Evolutionary conservation across 2,113 vertebrate species (phyloP).

Genomic region (Melanerpes aurifrons): DNA sequence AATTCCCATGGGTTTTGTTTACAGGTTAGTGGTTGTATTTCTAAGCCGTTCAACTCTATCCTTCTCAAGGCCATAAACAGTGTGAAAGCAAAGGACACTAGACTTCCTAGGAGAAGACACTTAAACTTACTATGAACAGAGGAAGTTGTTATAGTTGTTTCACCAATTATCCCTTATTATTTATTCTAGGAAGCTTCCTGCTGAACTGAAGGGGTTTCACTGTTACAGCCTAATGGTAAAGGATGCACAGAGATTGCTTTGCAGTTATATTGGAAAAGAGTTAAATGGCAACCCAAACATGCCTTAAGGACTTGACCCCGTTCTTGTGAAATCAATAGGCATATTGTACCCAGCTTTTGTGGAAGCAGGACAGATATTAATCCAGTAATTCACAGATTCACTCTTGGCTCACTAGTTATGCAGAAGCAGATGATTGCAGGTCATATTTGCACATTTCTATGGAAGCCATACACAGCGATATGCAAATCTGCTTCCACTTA

Average conservation of each 20-base stretch:
- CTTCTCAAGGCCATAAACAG: constrained; percentile 57
- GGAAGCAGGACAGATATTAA: constrained; percentile 14
- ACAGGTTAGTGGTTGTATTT: constrained; percentile 12
- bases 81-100: neutral
- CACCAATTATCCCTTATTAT: constrained; percentile 14
- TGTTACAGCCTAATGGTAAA: constrained; percentile 8
- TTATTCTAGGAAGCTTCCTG: constrained; percentile 23
- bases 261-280: constrained; percentile 4
- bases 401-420: constrained; percentile 14
- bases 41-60: constrained; percentile 38
- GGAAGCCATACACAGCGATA: neutral
- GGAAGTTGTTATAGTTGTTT: neutral
- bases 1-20: constrained; percentile 53
- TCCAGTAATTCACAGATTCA: constrained; percentile 12
- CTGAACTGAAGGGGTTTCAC: neutral
- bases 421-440: constrained; percentile 30
- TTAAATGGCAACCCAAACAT: constrained; percentile 14
- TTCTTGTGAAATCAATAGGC: neutral
- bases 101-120: neutral
- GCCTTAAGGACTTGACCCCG: constrained; percentile 32
- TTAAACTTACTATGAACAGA: constrained; percentile 26
- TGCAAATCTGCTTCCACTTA: constrained; percentile 28
- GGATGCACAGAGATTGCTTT: constrained; percentile 32
- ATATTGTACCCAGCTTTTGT: neutral
- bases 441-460: constrained; percentile 52